Base-by-base conservation (phyloP, 2,888 invertebrate species). In the Nomada goodeniana region DNA sequence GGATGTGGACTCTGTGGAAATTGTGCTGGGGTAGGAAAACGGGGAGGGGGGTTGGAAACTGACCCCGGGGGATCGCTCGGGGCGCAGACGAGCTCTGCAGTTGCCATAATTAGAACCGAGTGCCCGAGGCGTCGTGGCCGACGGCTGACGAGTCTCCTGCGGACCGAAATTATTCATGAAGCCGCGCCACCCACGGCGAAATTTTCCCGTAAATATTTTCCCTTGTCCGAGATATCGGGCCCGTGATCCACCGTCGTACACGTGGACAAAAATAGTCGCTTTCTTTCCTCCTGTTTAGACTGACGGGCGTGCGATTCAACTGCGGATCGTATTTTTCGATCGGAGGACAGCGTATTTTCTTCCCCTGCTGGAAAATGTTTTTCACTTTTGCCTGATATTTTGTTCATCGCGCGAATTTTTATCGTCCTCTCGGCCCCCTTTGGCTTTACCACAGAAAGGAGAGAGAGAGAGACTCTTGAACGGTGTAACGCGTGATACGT, bases 101-200 rank as follows among this genome's bases (percentile, higher is more conserved):
- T 93, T 90, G 91, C 92, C 93, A 93, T 93, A 93, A 93, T 93
- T 93, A 93, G 93, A 93, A 93, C 92, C 91, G 90, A 92, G 91
- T 89, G 92, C 93, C 91, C 68, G 80, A 76, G 89, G 93, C 91
- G 85, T 36, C 47, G 77, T 82, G 69, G 91, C 93, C 91, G 82
- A 80, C 73, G 92, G 93, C 93, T 91, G 91, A 92, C 93, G 91
- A 93, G 93, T 90, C 92, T 91, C 91, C 90, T 87, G 91, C 91
- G 92, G 92, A 92, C 93, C 93, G 89, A 93, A 93, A 93, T 93
- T 93, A 93, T 93, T 93, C 93, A 93, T 92, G 93, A 93, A 93
- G 89, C 89, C 85, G 83, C 88, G 87, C 86, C 86, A 89, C 90
- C 89, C 87, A 89, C 85, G 91, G 90, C 91, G 84, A 90, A 91